Evolutionary conservation across 2,113 vertebrate species (phyloP).

Genomic region (Antennarius striatus): DNA sequence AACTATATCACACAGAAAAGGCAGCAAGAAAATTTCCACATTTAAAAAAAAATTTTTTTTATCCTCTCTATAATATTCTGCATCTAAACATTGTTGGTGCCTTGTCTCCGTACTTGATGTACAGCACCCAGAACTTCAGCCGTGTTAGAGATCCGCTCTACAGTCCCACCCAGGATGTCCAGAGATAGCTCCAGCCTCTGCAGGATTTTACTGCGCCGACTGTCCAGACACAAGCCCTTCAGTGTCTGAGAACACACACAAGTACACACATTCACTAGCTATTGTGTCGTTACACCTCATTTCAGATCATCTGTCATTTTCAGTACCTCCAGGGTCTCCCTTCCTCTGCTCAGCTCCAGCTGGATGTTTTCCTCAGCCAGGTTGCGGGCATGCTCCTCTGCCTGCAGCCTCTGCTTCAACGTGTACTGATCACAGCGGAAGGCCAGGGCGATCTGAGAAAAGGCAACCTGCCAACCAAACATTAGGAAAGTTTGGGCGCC

Average conservation of each 20-base stretch:
- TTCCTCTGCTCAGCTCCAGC: conserved; percentile 82
- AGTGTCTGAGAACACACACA: conserved; percentile 75
- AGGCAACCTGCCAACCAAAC: conserved; percentile 70
- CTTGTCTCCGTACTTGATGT: conserved; percentile 77
- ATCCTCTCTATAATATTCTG: no score
- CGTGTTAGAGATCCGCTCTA: conserved; percentile 76
- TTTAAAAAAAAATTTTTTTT: no score
- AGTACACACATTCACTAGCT: conserved; percentile 4
- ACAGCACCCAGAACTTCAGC: conserved; percentile 86
- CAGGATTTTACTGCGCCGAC: conserved; percentile 70
- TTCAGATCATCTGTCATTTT: background rate
- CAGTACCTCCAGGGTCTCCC: conserved; percentile 80
- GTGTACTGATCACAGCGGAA: conserved; percentile 86
- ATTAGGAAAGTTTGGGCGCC: no score
- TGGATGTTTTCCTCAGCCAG: conserved; percentile 86
- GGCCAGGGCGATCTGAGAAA: conserved; percentile 83
- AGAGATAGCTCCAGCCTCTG: conserved; percentile 81
- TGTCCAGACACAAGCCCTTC: conserved; percentile 73
- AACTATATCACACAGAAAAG: no score
- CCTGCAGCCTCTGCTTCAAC: conserved; percentile 82
- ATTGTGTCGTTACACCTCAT: background rate
- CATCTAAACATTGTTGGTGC: no score
- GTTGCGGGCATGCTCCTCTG: conserved; percentile 83
- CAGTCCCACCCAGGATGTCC: conserved; percentile 74
- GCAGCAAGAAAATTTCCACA: no score